These are phyloP conservation scores for Chrysopa pallens DNA, from an alignment of 1,140 invertebrate species.

Conservation along the genomic window DNA sequence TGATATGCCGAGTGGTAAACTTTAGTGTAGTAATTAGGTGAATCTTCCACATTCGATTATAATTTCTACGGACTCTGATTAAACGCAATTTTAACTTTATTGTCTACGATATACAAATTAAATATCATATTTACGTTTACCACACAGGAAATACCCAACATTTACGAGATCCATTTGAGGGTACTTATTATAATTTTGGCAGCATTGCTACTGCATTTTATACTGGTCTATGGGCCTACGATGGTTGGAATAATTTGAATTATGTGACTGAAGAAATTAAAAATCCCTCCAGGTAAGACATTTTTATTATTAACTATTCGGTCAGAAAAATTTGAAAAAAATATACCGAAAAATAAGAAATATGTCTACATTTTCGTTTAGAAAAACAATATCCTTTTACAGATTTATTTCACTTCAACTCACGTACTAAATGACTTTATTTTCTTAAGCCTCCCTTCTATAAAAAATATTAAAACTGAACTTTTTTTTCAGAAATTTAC, in stretches of 20 bases:
- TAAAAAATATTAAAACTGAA: not conserved
- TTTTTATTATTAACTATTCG: not conserved
- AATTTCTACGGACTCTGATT: too few species aligned
- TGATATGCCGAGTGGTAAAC: too few species aligned
- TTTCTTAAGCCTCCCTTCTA: too few species aligned
- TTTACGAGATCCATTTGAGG: constrained; percentile 70
- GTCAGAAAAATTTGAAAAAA: too few species aligned
- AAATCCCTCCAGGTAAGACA: constrained; percentile 78
- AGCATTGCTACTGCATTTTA: constrained; percentile 92
- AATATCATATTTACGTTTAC: not conserved
- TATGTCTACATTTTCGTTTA: constrained; percentile 1
- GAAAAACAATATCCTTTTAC: not conserved
- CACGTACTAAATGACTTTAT: too few species aligned
- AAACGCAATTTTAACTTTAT: too few species aligned
- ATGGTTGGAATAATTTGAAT: constrained; percentile 98
- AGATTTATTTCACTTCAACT: too few species aligned
- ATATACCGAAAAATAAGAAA: too few species aligned
- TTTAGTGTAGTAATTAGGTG: too few species aligned
- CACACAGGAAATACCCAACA: constrained; percentile 67
- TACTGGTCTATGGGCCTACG: constrained; percentile 95
- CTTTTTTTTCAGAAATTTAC: constrained; percentile 58
- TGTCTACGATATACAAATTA: not conserved
- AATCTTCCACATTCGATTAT: too few species aligned
- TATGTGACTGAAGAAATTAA: constrained; percentile 99
- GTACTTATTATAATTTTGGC: constrained; percentile 57